Evolutionary conservation across 2,113 vertebrate genomes (phyloP).

Genomic region (Mastomys coucha): DNA sequence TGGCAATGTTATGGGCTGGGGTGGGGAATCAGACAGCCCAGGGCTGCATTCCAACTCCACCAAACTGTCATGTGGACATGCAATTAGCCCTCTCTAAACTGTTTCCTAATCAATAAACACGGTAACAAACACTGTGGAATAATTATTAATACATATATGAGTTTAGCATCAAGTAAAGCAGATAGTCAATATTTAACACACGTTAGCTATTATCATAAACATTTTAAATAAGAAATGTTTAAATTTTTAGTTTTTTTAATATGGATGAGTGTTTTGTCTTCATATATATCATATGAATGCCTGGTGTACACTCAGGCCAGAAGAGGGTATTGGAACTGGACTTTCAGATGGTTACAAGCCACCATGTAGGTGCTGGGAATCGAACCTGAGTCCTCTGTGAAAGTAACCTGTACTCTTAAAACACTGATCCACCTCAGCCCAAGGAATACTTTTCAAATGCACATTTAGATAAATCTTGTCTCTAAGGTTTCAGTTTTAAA

Average conservation of each 20-base stretch:
- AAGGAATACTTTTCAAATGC: background rate
- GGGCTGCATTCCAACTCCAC: background rate
- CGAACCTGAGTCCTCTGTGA: background rate
- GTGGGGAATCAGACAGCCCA: background rate
- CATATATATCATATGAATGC: background rate
- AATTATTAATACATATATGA: background rate
- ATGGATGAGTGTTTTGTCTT: background rate
- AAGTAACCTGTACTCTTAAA: background rate
- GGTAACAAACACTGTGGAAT: background rate
- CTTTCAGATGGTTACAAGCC: background rate
- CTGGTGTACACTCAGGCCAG: background rate
- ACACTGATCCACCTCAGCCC: background rate
- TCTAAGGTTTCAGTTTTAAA: constrained; percentile 29
- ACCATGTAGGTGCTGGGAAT: background rate
- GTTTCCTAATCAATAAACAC: background rate
- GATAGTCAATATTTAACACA: constrained; percentile 8
- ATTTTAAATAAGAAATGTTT: constrained; percentile 2
- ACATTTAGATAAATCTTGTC: background rate
- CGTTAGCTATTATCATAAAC: background rate
- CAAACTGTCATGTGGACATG: background rate
- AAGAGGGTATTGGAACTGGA: background rate
- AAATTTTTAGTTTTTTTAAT: background rate
- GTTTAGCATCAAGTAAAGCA: constrained; percentile 26
- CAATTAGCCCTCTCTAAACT: background rate
- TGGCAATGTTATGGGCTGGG: background rate